phyloP scores from a whole-genome alignment of 2,113 vertebrate genomes.

The Himantopus leucocephalus region DNA sequence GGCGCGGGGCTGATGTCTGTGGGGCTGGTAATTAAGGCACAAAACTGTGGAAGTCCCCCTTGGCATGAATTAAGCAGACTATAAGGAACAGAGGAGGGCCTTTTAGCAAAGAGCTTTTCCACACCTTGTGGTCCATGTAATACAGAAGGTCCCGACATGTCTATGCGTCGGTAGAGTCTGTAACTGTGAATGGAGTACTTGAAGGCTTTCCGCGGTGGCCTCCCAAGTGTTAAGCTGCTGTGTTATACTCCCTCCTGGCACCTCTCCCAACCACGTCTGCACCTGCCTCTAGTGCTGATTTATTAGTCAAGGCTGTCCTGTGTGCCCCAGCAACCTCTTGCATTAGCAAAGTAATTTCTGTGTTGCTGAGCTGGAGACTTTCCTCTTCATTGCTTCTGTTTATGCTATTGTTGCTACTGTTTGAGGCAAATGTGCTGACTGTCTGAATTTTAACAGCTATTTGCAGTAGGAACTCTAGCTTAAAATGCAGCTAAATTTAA shows the following conservation, averaged over 20 bases:
- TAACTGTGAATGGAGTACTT: rapidly evolving
- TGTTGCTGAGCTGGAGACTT: slow-evolving; percentile 73
- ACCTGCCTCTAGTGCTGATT: neutral
- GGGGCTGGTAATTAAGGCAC: rapidly evolving
- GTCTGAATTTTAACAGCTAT: slow-evolving; percentile 62
- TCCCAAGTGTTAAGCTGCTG: neutral
- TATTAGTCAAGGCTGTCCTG: slow-evolving; percentile 19
- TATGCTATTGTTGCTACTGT: slow-evolving; percentile 54
- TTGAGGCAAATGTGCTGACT: slow-evolving; percentile 74
- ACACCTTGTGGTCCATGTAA: rapidly evolving
- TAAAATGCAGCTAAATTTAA: slow-evolving; percentile 66
- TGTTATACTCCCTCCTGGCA: neutral
- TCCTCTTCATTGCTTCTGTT: slow-evolving; percentile 60
- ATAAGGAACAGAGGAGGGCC: rapidly evolving
- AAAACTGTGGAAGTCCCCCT: neutral
- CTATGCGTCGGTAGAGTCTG: rapidly evolving
- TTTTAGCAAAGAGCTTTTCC: neutral
- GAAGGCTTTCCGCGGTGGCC: neutral
- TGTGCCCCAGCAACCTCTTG: slow-evolving; percentile 6
- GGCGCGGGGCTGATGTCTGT: rapidly evolving
- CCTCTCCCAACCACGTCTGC: neutral
- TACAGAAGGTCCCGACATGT: rapidly evolving
- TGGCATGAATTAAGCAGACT: rapidly evolving
- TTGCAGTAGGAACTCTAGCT: slow-evolving; percentile 52
- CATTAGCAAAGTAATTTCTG: slow-evolving; percentile 44